phyloP scores from a whole-genome alignment of 2,113 vertebrate genomes.

The Proteles cristata region DNA sequence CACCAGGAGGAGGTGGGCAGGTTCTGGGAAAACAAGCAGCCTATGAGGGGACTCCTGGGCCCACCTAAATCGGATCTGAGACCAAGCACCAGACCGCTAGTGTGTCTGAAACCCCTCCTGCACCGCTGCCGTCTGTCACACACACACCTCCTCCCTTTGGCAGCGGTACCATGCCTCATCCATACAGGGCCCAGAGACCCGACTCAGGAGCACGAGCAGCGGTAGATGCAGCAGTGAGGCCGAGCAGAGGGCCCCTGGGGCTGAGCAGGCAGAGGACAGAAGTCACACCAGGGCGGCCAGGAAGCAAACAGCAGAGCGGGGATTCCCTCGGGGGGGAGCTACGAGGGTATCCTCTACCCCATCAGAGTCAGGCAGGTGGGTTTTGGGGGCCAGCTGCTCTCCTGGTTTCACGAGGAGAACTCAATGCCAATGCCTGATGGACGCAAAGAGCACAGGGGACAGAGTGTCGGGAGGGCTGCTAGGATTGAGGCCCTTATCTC shows the following conservation, averaged over 20 bases:
- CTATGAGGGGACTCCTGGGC: neutral
- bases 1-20: neutral
- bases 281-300: accelerated
- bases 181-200: neutral
- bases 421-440: neutral
- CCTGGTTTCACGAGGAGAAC: neutral
- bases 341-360: neutral
- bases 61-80: neutral
- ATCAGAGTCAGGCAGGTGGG: neutral
- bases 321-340: neutral
- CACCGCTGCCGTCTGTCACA: no score
- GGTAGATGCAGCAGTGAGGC: neutral
- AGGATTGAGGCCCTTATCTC: accelerated
- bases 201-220: neutral
- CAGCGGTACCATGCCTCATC: no score
- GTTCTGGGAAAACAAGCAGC: neutral
- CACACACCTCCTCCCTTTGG: neutral
- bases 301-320: neutral
- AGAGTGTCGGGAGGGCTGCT: neutral
- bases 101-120: neutral
- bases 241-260: neutral
- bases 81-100: neutral
- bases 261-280: neutral
- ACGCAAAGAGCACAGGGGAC: neutral
- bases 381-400: no score